Base-by-base conservation (phyloP, 1,140 invertebrate species). In the Platorchestia sp. region DNA sequence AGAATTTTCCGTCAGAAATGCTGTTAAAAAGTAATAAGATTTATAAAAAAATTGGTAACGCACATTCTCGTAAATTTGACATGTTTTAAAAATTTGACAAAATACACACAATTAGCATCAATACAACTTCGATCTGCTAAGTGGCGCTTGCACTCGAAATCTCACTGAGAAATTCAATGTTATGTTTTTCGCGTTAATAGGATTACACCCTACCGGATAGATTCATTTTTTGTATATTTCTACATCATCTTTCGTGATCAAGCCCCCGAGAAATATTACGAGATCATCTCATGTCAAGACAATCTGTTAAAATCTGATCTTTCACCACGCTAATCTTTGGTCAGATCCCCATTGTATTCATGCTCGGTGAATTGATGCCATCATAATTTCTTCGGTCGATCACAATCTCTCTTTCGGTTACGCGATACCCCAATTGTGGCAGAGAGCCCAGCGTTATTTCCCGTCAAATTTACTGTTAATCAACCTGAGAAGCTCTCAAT, bases 401-500 rank as follows among this genome's bases (percentile, higher is more conserved):
- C 91, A 47, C 45, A 45, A 93, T 93, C 91, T 93, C 40, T 47
- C 91, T 44, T 44, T 45, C 40, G 41, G 45, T 89, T 89, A 89
- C 87, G 91, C 45, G 91, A 93, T 93, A 93, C 45, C 45, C 10
- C 40, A 10, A 42, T 6, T 45, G 87, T 42, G 44, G 44, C 91
- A 45, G 91, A 6, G 5, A 6, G 40, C 44, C 16, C 19, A 6
- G 91, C 91, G 44, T 47, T 42, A 93, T 44, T 93, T 93, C 47
- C 22, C 41, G 91, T 45, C 91, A 93, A 93, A 93, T 93, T 93
- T 45, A 44, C 45, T 93, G 91, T 93, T 93, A 45, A 93, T 93
- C 91, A 93, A 93, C 44, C 45, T 93, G 91, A 41, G 91, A 93
- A 93, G 91, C 91, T 40, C 45, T 93, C 91, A 93, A 93, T 93